A percentile compares a stretch with the other conserved stretches of the same genome.
Evolutionary conservation across 1,140 invertebrate species (phyloP).

Genomic region (Aporrectodea caliginosa): DNA sequence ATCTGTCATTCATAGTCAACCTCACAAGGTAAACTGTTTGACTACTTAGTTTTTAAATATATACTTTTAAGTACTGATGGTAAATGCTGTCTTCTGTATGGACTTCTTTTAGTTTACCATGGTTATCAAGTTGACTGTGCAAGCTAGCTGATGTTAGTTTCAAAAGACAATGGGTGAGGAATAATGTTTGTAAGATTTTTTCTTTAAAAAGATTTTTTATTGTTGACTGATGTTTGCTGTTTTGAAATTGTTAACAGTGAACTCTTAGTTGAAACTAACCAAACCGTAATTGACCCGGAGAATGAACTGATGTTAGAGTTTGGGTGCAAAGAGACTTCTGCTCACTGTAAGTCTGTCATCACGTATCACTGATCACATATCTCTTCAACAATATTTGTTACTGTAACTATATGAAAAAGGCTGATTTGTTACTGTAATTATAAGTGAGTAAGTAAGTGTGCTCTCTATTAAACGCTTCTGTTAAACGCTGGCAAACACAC

Average conservation of each 20-base stretch:
- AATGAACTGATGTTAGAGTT: no score
- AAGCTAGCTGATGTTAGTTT: not conserved
- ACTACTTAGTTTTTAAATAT: not conserved
- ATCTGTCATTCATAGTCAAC: not conserved
- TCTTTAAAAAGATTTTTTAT: not conserved
- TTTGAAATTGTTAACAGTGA: not conserved
- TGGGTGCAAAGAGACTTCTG: no score
- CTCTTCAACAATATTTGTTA: not conserved
- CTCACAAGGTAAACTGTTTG: not conserved
- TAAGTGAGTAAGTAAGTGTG: no score
- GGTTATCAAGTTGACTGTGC: not conserved
- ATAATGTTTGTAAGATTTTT: no score
- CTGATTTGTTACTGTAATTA: not conserved
- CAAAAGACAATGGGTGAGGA: no score
- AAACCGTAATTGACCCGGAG: not conserved
- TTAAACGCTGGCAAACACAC: not conserved
- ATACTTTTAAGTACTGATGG: not conserved
- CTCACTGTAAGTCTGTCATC: not conserved
- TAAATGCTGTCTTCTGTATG: not conserved
- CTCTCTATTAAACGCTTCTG: no score
- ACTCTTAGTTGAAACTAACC: not conserved
- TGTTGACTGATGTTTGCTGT: not conserved
- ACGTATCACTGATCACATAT: not conserved
- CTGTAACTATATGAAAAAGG: not conserved
- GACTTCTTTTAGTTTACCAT: not conserved